Base-by-base conservation (phyloP, 2,888 invertebrate species). In the Calliphora vomitoria region DNA sequence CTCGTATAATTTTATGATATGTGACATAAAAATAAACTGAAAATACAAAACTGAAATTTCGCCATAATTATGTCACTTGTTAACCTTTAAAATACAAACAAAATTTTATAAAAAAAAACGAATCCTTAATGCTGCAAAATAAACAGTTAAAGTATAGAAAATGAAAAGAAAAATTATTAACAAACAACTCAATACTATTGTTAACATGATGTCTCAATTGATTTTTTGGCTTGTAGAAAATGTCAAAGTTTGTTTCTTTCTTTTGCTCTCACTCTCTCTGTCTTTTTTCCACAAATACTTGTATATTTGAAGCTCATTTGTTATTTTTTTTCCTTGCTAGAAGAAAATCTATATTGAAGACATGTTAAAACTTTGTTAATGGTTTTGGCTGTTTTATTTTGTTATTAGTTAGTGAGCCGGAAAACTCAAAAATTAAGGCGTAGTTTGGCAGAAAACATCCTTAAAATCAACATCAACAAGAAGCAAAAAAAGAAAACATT, bases 381-480 rank as follows among this genome's bases (percentile, higher is more conserved):
- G 81, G 72, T 74, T 71, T 53, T 44, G 13, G 20, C 58, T 76
- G 69, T 62, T 62, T 44, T 81, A 38, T 31, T 50, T 53, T 58
- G 47, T 81, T 72, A 84, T 81, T 55, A 81, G 76, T 58, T 84
- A 87, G 84, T 87, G 84, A 87, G 84, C 76, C 78, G 84, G 81
- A 87, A 87, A 87, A 84, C 81, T 84, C 66, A 78, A 87, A 87
- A 87, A 74, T 69, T 82, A 84, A 79, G 87, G 84, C 84, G 81
- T 78, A 78, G 81, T 82, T 84, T 82, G 68, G 25, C 72, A 81
- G 25, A 68, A 68, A 82, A 74, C 68, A 69, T 82, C 75, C 75
- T 81, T 58, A 47, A 76, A 71, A 76, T 47, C 44, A 50, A 55
- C 71, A 64, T 72, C 83, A 86, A 35, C 75, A 76, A 71, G 53